Base-by-base conservation (phyloP, 2,113 vertebrate genomes). In the Argyrosomus japonicus region DNA sequence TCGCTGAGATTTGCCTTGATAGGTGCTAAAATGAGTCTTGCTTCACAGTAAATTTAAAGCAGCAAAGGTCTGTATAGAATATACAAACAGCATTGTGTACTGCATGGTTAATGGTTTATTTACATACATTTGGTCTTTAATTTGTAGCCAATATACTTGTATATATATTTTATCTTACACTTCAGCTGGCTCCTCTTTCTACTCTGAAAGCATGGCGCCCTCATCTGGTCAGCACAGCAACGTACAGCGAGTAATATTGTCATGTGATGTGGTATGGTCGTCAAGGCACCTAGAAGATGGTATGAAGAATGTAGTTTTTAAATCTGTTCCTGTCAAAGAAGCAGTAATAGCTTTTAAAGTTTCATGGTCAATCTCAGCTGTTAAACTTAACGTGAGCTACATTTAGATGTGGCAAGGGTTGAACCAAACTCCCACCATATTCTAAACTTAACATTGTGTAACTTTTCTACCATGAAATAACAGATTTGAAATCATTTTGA, bases 151-250 rank as follows among this genome's bases (percentile, higher is more conserved):
- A 9, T 32, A 17, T 5, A 5, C 43, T 36, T 19, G 23, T 14
- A 11, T 45, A 11, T 45, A 11, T 25, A 14, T 18, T 13, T 63
- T 5, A 54, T 18, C 14, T 32, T 48, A 9, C 36, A 5, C 15
- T 21, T 60, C 19, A 65, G 8, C 17, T 1, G 47, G 0, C 13
- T 71, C 32, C 57, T 77, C 29, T 51, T 18, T 70, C 36, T 57
- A 21, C 23, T 29, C 43, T 78, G 68, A 60, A 23, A 11, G 1
- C 4, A 18, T 12, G 36, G 61, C 29, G 71, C 82, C 85, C 78
- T 70, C 88, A 19, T 73, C 14, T 80, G 88, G 51, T 61, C 53
- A 62, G 36, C 62, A 7, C 36, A 11, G 47, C 54, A 27, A 63
- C 62, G 7, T 48, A 61, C 77, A 77, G n/a, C 0, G 8, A 45